A percentile compares a stretch with the other conserved stretches of the same genome.
phyloP scores from a whole-genome alignment of 2,888 invertebrate species.

The Pimpla rufipes region DNA sequence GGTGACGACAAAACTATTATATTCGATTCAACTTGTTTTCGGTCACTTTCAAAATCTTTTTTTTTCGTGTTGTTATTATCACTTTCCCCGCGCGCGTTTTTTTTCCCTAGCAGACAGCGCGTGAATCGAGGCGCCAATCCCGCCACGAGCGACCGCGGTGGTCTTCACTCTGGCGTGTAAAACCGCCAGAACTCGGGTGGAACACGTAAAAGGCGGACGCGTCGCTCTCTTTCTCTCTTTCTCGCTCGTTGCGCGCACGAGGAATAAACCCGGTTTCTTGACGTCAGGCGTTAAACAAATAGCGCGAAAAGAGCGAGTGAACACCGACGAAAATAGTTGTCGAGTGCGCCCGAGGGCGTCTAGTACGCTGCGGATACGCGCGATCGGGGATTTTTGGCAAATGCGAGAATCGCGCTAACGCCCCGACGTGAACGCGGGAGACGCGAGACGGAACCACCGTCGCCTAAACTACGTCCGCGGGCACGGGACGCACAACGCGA shows the following conservation, averaged over 20 bases:
- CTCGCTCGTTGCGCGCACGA: constrained; percentile 28
- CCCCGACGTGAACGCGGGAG: background rate
- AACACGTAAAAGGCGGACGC: constrained; percentile 41
- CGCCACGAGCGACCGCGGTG: constrained; percentile 14
- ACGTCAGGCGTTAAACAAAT: constrained; percentile 70
- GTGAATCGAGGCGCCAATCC: constrained; percentile 8
- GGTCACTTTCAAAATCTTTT: too few species aligned
- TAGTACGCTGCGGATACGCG: constrained; percentile 44
- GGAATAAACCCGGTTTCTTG: constrained; percentile 64
- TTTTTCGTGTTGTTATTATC: background rate
- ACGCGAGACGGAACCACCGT: background rate
- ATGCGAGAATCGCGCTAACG: too few species aligned
- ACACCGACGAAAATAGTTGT: constrained; percentile 70
- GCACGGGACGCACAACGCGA: constrained; percentile 18
- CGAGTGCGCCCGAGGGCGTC: constrained; percentile 49
- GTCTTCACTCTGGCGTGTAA: constrained; percentile 40
- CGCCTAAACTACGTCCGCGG: constrained; percentile 26
- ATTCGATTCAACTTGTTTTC: too few species aligned
- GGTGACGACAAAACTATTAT: too few species aligned
- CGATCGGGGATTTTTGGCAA: constrained; percentile 65
- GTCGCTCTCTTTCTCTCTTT: constrained; percentile 14
- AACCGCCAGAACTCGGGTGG: constrained; percentile 32
- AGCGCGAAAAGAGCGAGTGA: constrained; percentile 64
- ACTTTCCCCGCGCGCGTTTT: background rate
- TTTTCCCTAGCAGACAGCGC: background rate